Evolutionary conservation across 2,797 vertebrate species (phyloP), one percentile per base, ranked within the genome.

Genomic region (Sebastes flavidus): DNA sequence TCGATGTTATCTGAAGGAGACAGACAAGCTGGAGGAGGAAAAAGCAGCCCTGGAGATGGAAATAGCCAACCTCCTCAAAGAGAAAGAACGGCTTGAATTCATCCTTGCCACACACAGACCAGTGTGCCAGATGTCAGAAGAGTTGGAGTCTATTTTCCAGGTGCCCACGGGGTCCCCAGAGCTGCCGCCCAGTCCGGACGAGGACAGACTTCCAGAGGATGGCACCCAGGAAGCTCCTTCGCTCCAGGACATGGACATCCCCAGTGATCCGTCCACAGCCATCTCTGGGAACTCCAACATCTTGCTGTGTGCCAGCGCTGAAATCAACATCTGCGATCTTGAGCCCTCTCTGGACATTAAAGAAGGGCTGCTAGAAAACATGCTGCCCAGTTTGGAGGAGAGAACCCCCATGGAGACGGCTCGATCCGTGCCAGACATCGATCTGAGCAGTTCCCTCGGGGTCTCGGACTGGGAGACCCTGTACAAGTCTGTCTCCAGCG

Each of bases 381-480:
- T 96, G 94, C 72, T 99, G 84, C 93, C 94, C 89, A 72, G 87
- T 77, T 75, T 95, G 91, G 55, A 95, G 89, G 94, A 95, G 95
- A 65, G 94, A 93, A 90, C 91, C 4, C 94, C 93, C 24, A 92
- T 95, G 49, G 98, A 98, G 92, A 97, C 97, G 0, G 97, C 97
- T 6, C 96, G 98, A n/a, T 99, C 98, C 0, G 98, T 99, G 87
- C 98, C 98, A 2, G 98, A 99, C 95, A 96, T 99, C 92, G 98
- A 99, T 89, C 93, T 99, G 85, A 96, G 97, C 32, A 96, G 97
- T 55, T 98, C 98, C 56, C 97, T 99, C 67, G 99, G 98, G 27
- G 92, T 97, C 27, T 97, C 97, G 82, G 98, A 99, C 96, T 99
- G 98, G 98, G 98, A 99, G 96, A 97, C 98, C 63, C 93, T 99